Evolutionary conservation across 2,797 vertebrate genomes (phyloP).

Genomic region (Scolopax bukidnonensis): DNA sequence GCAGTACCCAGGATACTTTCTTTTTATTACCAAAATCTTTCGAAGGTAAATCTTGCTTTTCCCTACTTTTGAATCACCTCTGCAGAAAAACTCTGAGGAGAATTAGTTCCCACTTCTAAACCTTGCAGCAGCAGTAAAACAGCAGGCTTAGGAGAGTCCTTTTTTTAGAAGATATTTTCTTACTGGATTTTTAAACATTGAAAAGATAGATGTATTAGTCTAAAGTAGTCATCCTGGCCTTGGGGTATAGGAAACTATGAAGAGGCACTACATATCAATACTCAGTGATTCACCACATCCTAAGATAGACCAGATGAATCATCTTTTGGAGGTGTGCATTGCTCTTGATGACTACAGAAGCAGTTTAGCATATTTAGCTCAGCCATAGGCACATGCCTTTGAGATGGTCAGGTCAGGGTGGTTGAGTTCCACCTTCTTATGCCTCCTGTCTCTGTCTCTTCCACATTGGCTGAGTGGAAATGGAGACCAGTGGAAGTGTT

Average conservation of each 20-base stretch:
- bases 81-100: neutral
- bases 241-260: neutral
- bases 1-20: neutral
- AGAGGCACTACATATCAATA: neutral
- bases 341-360: neutral
- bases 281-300: neutral
- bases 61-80: neutral
- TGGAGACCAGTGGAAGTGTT: accelerated
- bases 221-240: neutral
- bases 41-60: neutral
- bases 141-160: neutral
- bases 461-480: neutral
- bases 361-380: neutral
- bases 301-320: neutral
- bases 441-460: neutral
- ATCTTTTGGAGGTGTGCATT: neutral
- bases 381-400: neutral
- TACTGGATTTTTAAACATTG: neutral
- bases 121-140: neutral
- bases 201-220: neutral
- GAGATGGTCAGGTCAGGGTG: neutral
- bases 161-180: neutral
- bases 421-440: neutral
- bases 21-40: neutral
- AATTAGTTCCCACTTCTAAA: neutral